These are phyloP conservation scores for Berghia stephanieae DNA, from an alignment of 1,140 invertebrate genomes.

Conservation along the genomic window DNA sequence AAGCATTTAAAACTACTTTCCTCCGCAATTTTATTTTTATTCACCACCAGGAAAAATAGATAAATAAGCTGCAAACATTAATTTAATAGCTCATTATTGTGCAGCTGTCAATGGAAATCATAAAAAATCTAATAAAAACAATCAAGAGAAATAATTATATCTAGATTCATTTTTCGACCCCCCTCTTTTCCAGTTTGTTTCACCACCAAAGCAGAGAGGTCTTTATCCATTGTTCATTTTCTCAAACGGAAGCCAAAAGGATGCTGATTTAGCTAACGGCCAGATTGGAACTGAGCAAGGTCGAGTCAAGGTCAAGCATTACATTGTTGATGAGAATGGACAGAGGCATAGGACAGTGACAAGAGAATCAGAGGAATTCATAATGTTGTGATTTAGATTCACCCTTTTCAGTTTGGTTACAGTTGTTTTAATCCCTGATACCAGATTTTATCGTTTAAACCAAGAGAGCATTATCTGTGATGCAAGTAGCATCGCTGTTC, in stretches of 20 bases:
- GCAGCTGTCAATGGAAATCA: not conserved
- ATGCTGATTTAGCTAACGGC: slow-evolving; percentile 52
- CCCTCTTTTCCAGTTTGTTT: slow-evolving; percentile 53
- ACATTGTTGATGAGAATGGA: slow-evolving; percentile 44
- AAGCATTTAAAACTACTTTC: not conserved
- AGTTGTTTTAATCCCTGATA: too few relatives aligned
- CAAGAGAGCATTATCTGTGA: too few relatives aligned
- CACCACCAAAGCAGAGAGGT: slow-evolving; percentile 70
- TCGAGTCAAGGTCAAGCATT: slow-evolving; percentile 48
- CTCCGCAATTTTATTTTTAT: not conserved
- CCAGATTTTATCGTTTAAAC: too few relatives aligned
- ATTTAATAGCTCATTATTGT: not conserved
- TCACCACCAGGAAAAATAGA: not conserved
- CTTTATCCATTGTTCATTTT: slow-evolving; percentile 85
- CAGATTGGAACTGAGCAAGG: slow-evolving; percentile 44
- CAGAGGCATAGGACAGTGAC: slow-evolving; percentile 43
- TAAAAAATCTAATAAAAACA: too few relatives aligned
- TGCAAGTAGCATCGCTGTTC: too few relatives aligned
- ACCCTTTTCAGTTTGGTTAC: too few relatives aligned
- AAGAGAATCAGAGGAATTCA: slow-evolving; percentile 62
- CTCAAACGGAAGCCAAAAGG: slow-evolving; percentile 75
- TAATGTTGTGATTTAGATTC: slow-evolving; percentile 50
- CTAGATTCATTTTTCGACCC: too few relatives aligned
- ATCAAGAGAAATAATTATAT: too few relatives aligned
- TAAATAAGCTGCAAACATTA: not conserved